Evolutionary conservation across 53 echinoderm and acorn worm genomes (phyloP), one percentile per base, ranked within the genome.

Genomic region (Echinometra lucunter): DNA sequence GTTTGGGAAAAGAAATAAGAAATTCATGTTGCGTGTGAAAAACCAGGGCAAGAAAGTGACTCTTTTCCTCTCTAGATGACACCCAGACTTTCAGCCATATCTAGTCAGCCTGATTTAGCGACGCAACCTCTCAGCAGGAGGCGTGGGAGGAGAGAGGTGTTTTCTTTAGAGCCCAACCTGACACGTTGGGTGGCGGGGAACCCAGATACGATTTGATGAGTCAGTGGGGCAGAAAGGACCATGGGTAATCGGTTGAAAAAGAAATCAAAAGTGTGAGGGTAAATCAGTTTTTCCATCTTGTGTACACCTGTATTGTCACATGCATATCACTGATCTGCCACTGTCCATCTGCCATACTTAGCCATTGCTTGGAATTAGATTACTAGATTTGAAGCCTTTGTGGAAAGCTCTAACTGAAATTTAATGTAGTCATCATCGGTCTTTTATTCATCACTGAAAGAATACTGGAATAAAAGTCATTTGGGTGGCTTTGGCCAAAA

Each of bases 141-240:
- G 49, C 30, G 85, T 85, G 85, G 85, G 85, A 45, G 85, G 25
- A 85, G 28, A 85, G 85, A 85, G 85, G 85, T 85, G 85, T 85
- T 85, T 85, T 85, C 45, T n/a, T 85, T 49, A 12, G 85, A 85
- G 85, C 45, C 49, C 28, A 53, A 47, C 47, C 53, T 47, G 85
- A 85, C 85, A 47, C 85, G 19, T 85, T 13, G 85, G 85, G 85
- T 85, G 85, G 28, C 47, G 9, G 47, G 85, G 58, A n/a, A 49
- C 89, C 89, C 21, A 89, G 89, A 89, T 89, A 89, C 58, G 89
- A 60, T 89, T 58, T 58, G 89, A 89, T 89, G 89, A 60, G 89
- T 58, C 89, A 89, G 89, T 60, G 89, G 40, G 2, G 89, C 60
- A 37, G 63, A 89, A 89, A 60, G 21, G 60, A 60, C 89, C 60